phyloP scores from a whole-genome alignment of 2,113 vertebrate species.

The Grantiella picta region DNA sequence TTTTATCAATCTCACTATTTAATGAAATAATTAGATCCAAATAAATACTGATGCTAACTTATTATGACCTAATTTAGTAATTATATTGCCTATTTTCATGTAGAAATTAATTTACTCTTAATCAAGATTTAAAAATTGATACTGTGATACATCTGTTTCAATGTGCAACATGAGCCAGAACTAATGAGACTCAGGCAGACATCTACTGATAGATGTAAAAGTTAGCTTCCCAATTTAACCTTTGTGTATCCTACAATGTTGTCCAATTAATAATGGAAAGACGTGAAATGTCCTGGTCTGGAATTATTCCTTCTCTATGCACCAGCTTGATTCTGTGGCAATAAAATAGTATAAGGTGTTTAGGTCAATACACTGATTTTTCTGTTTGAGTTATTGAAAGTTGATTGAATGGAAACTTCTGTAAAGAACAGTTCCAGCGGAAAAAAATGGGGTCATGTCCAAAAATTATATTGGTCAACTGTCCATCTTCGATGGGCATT shows the following conservation, averaged over 20 bases:
- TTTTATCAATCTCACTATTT: background rate
- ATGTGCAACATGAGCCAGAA: background rate
- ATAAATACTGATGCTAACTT: background rate
- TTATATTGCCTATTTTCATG: background rate
- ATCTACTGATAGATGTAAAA: background rate
- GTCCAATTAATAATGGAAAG: background rate
- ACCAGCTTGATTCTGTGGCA: background rate
- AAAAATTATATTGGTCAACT: background rate
- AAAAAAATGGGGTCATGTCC: rapidly evolving
- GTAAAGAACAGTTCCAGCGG: background rate
- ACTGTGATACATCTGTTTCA: background rate
- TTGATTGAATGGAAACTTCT: background rate
- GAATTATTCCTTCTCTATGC: background rate
- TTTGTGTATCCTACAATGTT: background rate
- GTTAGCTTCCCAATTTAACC: background rate
- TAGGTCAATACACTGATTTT: background rate
- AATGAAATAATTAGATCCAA: background rate
- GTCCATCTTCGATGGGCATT: background rate
- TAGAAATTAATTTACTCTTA: background rate
- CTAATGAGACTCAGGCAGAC: background rate
- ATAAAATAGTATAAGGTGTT: background rate
- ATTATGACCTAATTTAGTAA: background rate
- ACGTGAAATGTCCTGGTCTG: background rate
- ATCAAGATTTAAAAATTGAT: background rate
- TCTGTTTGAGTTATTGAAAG: background rate